Conservation (phyloP, 2,113 vertebrate genomes). For the Rostratula benghalensis region DNA sequence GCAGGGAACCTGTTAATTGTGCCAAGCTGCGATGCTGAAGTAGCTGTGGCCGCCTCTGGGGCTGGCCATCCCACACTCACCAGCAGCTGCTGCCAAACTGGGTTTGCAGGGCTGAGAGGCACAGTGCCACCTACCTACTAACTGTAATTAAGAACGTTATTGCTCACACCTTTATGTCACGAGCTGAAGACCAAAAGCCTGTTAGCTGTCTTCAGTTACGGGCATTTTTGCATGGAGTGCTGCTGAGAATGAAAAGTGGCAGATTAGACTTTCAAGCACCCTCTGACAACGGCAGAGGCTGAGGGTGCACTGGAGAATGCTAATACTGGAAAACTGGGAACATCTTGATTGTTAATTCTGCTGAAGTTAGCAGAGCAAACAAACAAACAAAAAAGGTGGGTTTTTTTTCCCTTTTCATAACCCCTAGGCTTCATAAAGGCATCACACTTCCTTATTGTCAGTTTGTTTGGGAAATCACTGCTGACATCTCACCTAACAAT, state of each 20-base stretch:
- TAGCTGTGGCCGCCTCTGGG: not conserved
- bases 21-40: not conserved
- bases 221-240: slow-evolving; percentile 33
- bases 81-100: not conserved
- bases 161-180: not conserved
- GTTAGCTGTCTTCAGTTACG: not conserved
- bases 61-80: not conserved
- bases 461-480: not conserved
- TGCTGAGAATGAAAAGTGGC: slow-evolving; percentile 37
- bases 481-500: slow-evolving; percentile 34
- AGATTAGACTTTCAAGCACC: slow-evolving; percentile 27
- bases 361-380: slow-evolving; percentile 19
- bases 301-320: not conserved
- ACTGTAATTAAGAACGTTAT: not conserved
- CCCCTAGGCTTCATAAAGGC: slow-evolving; percentile 7
- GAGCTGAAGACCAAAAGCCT: slow-evolving; percentile 1
- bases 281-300: not conserved
- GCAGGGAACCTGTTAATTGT: not conserved
- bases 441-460: slow-evolving; percentile 33
- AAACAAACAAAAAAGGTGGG: rapidly evolving
- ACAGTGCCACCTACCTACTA: not conserved
- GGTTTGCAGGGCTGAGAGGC: not conserved
- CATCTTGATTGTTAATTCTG: slow-evolving; percentile 37
- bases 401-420: not conserved
- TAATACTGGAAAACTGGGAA: slow-evolving; percentile 19